These are phyloP conservation scores for Agapornis roseicollis DNA, from an alignment of 2,113 vertebrate species.

Conservation along the genomic window DNA sequence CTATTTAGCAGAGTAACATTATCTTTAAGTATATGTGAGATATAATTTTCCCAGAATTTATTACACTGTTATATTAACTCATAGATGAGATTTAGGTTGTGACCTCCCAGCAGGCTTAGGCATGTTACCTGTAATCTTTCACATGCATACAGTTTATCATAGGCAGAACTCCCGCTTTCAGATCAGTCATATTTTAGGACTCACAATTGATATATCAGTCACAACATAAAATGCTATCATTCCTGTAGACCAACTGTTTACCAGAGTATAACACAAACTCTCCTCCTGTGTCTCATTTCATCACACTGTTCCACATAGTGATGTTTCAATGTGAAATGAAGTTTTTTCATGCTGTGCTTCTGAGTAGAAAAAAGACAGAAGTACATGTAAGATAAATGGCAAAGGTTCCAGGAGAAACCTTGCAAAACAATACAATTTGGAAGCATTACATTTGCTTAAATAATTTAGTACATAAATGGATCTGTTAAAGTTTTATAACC, in stretches of 20 bases:
- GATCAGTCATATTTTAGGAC: slow-evolving; percentile 84
- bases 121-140: slow-evolving; percentile 78
- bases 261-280: slow-evolving; percentile 82
- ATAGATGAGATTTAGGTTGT: slow-evolving; percentile 58
- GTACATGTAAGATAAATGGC: slow-evolving; percentile 83
- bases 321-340: slow-evolving; percentile 92
- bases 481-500: slow-evolving; percentile 89
- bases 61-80: slow-evolving; percentile 46
- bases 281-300: slow-evolving; percentile 88
- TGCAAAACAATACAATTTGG: slow-evolving; percentile 83
- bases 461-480: slow-evolving; percentile 84
- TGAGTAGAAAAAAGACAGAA: slow-evolving; percentile 84
- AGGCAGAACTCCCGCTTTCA: slow-evolving; percentile 77
- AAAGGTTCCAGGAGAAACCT: slow-evolving; percentile 77
- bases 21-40: background rate
- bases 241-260: slow-evolving; percentile 84
- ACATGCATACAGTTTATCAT: slow-evolving; percentile 76
- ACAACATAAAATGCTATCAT: slow-evolving; percentile 86
- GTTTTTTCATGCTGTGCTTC: slow-evolving; percentile 89
- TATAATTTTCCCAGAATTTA: slow-evolving; percentile 35
- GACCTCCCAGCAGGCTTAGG: slow-evolving; percentile 69
- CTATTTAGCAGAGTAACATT: background rate
- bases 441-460: slow-evolving; percentile 85
- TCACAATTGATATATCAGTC: slow-evolving; percentile 84
- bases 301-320: slow-evolving; percentile 84